Evolutionary conservation across 1,140 invertebrate species (phyloP).

Genomic region (Leucophenga varia): DNA sequence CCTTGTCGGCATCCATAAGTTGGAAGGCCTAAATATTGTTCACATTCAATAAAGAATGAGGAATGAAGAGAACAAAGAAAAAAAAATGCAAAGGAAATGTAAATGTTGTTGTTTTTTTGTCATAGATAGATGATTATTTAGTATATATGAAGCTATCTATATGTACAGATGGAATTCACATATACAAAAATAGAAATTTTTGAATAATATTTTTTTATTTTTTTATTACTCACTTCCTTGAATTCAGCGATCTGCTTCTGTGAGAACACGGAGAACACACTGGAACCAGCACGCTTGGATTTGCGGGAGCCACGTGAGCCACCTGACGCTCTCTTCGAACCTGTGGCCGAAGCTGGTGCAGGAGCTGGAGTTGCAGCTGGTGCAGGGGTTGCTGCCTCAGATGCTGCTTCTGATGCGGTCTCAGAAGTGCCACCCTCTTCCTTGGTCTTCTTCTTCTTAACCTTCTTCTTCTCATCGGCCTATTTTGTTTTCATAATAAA

Average conservation of each 20-base stretch:
- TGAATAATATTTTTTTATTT: too few species aligned
- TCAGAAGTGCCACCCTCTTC: constrained; percentile 68
- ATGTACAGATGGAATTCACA: not conserved
- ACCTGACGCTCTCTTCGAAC: constrained; percentile 62
- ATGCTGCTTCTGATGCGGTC: constrained; percentile 62
- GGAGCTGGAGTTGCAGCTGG: constrained; percentile 61
- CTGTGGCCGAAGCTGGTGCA: constrained; percentile 61
- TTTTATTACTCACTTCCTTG: constrained; percentile 86
- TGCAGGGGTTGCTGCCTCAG: constrained; percentile 62
- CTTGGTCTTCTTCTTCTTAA: constrained; percentile 79
- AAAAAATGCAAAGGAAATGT: not conserved
- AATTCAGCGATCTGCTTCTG: constrained; percentile 94
- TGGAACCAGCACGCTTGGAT: constrained; percentile 85
- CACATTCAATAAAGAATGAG: not conserved
- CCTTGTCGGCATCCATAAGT: constrained; percentile 98
- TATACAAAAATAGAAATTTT: too few species aligned
- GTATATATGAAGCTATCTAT: not conserved
- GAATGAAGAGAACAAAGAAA: not conserved
- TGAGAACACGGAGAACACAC: constrained; percentile 94
- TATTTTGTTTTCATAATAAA: too few species aligned
- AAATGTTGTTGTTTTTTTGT: too few species aligned
- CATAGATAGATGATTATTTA: not conserved
- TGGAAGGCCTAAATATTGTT: constrained; percentile 74
- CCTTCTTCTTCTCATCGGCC: constrained; percentile 82
- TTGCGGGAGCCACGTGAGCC: constrained; percentile 69